Conservation (phyloP, 2,797 vertebrate genomes). For the Lophotriccus pileatus region DNA sequence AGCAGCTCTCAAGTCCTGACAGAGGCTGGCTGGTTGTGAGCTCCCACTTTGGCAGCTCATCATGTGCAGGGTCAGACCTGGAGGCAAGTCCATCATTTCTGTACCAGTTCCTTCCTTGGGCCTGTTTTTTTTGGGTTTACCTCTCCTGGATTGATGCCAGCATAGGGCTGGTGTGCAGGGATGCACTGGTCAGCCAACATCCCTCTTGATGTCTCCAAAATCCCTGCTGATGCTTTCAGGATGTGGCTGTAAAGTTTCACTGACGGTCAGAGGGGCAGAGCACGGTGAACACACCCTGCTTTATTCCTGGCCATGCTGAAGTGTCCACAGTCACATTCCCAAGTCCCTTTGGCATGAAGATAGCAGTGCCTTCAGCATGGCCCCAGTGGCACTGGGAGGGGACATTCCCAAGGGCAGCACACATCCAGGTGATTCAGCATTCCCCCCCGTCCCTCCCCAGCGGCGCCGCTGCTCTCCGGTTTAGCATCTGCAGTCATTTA, state of each 20-base stretch:
- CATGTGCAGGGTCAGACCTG: rapidly evolving
- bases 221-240: background rate
- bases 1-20: background rate
- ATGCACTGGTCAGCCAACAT: background rate
- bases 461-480: rapidly evolving
- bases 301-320: background rate
- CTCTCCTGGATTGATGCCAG: background rate
- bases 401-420: background rate
- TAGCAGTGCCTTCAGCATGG: background rate
- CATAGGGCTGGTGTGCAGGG: background rate
- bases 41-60: background rate
- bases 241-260: background rate
- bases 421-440: background rate
- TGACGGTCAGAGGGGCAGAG: background rate
- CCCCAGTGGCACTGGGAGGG: background rate
- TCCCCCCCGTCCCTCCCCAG: background rate
- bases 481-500: background rate
- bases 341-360: background rate
- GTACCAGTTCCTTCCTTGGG: background rate
- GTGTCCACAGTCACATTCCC: background rate
- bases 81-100: rapidly evolving
- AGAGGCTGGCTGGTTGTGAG: background rate
- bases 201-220: background rate
- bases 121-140: background rate
- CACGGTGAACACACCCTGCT: background rate